Percentiles rank a stretch among this genome's conserved stretches.
Evolutionary conservation across 2,113 vertebrate species (phyloP).

Genomic region (Meleagris gallopavo): DNA sequence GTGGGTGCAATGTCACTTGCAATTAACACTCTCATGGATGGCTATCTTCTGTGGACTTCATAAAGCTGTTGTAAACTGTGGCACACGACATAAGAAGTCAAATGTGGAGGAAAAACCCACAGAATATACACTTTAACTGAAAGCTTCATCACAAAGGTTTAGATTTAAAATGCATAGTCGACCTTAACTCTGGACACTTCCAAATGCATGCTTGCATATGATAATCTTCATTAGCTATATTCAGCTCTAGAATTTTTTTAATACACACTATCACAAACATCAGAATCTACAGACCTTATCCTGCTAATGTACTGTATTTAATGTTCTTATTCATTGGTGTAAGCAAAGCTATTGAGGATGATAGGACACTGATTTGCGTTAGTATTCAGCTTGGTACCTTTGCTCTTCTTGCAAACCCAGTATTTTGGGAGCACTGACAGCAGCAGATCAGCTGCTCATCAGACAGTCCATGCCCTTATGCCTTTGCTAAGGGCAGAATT

Average conservation of each 20-base stretch:
- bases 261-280: neutral
- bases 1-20: neutral
- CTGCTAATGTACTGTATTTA: accelerated
- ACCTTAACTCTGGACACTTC: neutral
- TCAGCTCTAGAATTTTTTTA: neutral
- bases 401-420: neutral
- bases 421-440: neutral
- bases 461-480: neutral
- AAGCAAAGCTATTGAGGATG: neutral
- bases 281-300: neutral
- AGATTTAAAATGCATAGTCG: neutral
- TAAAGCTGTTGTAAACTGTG: neutral
- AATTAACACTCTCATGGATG: neutral
- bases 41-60: neutral
- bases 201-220: neutral
- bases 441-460: neutral
- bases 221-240: neutral
- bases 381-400: neutral
- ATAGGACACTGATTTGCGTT: neutral
- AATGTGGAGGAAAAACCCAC: accelerated
- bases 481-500: neutral
- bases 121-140: neutral
- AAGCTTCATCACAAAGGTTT: neutral
- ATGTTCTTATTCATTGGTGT: neutral
- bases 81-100: neutral